phyloP scores from a whole-genome alignment of 2,797 vertebrate genomes.

The Sciurus carolinensis region DNA sequence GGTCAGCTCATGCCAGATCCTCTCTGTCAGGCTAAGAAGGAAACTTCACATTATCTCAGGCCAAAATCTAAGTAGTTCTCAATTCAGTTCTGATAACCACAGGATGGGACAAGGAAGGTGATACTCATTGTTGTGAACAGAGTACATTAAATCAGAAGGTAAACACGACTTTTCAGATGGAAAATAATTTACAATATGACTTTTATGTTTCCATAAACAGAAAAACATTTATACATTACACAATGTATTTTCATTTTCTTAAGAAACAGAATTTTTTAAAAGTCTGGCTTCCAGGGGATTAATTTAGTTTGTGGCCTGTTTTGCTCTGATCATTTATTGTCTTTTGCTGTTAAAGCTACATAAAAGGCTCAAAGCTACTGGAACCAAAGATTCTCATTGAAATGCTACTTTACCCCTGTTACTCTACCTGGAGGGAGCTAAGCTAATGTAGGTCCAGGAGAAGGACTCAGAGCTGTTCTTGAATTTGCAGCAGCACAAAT shows the following conservation, averaged over 20 bases:
- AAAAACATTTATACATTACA: neutral
- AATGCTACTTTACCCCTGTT: neutral
- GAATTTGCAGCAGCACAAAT: neutral
- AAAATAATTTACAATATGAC: neutral
- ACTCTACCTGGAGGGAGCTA: neutral
- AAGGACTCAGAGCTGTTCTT: neutral
- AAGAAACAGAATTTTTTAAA: neutral
- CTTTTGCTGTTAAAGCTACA: neutral
- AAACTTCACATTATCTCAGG: neutral
- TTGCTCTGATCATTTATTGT: neutral
- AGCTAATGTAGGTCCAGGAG: accelerated
- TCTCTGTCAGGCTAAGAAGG: neutral
- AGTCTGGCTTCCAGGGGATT: neutral
- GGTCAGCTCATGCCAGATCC: neutral
- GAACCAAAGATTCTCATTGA: neutral
- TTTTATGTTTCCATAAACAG: neutral
- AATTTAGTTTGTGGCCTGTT: neutral
- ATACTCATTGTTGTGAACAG: neutral
- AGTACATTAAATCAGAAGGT: neutral
- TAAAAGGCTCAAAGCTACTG: neutral
- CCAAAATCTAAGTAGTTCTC: neutral
- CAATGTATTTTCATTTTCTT: neutral
- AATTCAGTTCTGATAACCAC: neutral
- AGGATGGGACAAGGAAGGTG: neutral
- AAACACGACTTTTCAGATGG: neutral